These are phyloP conservation scores for Cephus pygmeus DNA, from an alignment of 2,888 invertebrate species.

Conservation along the genomic window DNA sequence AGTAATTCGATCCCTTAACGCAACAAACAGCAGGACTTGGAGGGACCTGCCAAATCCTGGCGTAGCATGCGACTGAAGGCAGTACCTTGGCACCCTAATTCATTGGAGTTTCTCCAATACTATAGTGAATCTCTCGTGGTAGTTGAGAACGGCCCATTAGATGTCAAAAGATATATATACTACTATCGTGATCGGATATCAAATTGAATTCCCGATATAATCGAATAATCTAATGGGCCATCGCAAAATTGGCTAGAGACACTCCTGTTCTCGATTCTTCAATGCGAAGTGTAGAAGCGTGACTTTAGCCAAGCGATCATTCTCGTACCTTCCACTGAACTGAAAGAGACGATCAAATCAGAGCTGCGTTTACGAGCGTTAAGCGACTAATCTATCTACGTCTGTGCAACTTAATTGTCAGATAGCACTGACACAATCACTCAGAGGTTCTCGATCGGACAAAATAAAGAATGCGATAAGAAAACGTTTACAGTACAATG, in stretches of 20 bases:
- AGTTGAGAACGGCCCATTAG: too few relatives aligned
- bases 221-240: neutral
- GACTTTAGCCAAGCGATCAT: neutral
- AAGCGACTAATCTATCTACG: neutral
- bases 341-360: neutral
- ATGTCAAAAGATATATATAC: too few relatives aligned
- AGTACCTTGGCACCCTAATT: neutral
- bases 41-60: slow-evolving; percentile 7
- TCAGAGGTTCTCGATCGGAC: neutral
- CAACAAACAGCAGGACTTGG: slow-evolving; percentile 2
- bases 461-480: neutral
- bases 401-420: neutral
- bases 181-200: too few relatives aligned
- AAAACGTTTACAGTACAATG: neutral
- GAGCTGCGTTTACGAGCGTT: neutral
- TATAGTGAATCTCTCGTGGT: too few relatives aligned
- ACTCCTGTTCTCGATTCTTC: neutral
- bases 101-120: too few relatives aligned
- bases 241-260: neutral
- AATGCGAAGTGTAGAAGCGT: neutral
- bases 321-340: neutral
- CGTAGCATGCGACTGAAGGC: slow-evolving; percentile 16
- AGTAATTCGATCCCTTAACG: neutral
- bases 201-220: too few relatives aligned
- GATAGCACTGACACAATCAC: neutral